Evolutionary conservation across 2,797 vertebrate species (phyloP), one percentile per base, ranked within the genome.

Genomic region (Cryptoblepharus egeriae): DNA sequence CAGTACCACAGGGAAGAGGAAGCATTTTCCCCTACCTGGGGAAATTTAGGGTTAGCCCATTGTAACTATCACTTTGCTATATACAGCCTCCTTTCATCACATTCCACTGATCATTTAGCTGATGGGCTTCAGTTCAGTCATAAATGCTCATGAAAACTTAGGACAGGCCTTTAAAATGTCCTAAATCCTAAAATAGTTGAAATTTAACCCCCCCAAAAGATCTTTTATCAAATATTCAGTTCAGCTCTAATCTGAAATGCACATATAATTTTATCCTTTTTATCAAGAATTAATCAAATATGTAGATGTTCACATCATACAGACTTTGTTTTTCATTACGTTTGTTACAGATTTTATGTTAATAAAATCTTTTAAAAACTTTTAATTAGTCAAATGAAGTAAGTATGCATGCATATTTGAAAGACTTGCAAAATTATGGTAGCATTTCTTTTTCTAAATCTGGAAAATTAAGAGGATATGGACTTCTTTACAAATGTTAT

Each of bases 401-500:
- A 78, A 65, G 60, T 49, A 58, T 61, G 63, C 74, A 28, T 52
- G 55, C 77, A 75, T 35, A 60, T 78, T 74, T 75, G 70, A 84
- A 79, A 84, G 71, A 26, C 55, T 75, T 60, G 72, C 77, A 74
- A 84, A 84, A 84, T 52, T 79, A 74, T 32, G 16, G 63, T 58
- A 73, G 82, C 64, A 49, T 84, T 84, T 74, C 63, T 37, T 75
- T 73, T 73, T 64, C 45, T 74, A 24, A 32, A 68, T 84, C 49
- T 68, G 69, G 71, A 73, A 79, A 77, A 68, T 75, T n/a, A 68
- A 74, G 35, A 79, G 28, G 57, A 79, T 90, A 77, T 84, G 87
- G 88, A 93, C 86, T 9, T 35, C 45, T 55, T 79, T 88, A 88
- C 67, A 87, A 87, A 82, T 83, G 42, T 75, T 87, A 80, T 74